Evolutionary conservation across 2,113 vertebrate species (phyloP).

Genomic region (Trinectes maculatus): DNA sequence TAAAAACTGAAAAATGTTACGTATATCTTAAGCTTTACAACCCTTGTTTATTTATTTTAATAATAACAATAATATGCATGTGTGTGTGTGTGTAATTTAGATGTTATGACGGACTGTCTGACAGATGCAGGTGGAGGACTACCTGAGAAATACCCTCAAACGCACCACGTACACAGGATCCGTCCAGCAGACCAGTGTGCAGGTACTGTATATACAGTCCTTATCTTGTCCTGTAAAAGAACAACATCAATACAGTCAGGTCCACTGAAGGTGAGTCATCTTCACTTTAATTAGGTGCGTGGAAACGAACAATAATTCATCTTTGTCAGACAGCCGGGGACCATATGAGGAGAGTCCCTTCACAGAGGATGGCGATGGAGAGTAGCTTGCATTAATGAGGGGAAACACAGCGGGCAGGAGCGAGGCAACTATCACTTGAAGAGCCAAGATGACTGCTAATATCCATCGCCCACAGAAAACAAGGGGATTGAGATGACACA

Average conservation of each 20-base stretch:
- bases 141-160: constrained; percentile 59
- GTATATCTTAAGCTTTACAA: too few species aligned
- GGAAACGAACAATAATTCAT: constrained; percentile 65
- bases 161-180: constrained; percentile 47
- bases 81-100: too few species aligned
- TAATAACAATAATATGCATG: too few species aligned
- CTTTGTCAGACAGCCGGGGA: constrained; percentile 62
- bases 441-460: constrained; percentile 64
- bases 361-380: constrained; percentile 67
- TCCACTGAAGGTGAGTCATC: constrained; percentile 45
- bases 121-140: constrained; percentile 61
- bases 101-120: constrained; percentile 41
- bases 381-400: constrained; percentile 76
- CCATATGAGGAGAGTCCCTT: constrained; percentile 58
- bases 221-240: constrained; percentile 35
- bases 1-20: constrained; percentile 40
- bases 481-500: constrained; percentile 72
- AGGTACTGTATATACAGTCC: constrained; percentile 33
- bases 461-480: constrained; percentile 57
- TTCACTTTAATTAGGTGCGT: constrained; percentile 68
- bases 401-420: constrained; percentile 73
- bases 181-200: constrained; percentile 51
- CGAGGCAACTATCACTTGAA: constrained; percentile 74
- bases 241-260: constrained; percentile 48
- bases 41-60: too few species aligned